Conservation (phyloP, 2,797 vertebrate species). For the Threskiornis aethiopicus region DNA sequence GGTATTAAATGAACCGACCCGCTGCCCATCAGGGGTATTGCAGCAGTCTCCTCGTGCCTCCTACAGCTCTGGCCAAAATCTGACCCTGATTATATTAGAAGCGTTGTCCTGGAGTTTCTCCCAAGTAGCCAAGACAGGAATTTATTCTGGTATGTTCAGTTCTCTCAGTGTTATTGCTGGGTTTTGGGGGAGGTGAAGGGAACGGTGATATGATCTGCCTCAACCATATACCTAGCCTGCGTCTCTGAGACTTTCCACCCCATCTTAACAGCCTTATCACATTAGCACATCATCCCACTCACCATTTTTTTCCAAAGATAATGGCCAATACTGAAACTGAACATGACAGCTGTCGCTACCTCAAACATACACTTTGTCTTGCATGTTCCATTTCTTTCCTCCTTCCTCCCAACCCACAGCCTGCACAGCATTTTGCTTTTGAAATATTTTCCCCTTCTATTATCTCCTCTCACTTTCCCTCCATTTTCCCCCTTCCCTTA, state of each 20-base stretch:
- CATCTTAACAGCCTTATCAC: not conserved
- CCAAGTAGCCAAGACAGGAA: not conserved
- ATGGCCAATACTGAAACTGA: not conserved
- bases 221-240: not conserved
- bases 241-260: not conserved
- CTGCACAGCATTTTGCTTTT: not conserved
- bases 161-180: not conserved
- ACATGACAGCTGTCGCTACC: not conserved
- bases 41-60: not conserved
- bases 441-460: not conserved
- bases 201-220: not conserved
- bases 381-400: not conserved
- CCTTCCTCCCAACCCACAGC: not conserved
- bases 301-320: not conserved
- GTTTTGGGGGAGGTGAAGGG: not conserved
- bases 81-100: not conserved
- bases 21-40: accelerated
- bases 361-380: not conserved
- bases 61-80: not conserved
- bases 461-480: not conserved
- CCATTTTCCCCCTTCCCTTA: not conserved
- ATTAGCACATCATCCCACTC: not conserved
- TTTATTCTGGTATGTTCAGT: not conserved
- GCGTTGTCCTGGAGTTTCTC: not conserved
- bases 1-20: accelerated